Evolutionary conservation across 2,888 invertebrate species (phyloP).

Genomic region (Autographa pulchrina): DNA sequence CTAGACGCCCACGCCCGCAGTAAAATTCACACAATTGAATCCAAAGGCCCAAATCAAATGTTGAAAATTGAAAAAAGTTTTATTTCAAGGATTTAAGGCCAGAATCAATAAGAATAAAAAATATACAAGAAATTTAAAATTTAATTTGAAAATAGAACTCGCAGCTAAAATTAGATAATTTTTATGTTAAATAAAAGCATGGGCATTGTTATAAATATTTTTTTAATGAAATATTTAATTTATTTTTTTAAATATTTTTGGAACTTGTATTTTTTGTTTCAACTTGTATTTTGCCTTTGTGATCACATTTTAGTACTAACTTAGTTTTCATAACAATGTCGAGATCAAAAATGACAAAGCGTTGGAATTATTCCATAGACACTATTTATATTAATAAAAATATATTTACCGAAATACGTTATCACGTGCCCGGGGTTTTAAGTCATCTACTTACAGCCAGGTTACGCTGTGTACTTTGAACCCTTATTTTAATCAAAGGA

Average conservation of each 20-base stretch:
- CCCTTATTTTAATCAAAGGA: no score
- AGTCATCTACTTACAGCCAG: background rate
- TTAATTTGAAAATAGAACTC: background rate
- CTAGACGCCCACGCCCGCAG: slow-evolving; percentile 29
- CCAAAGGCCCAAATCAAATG: slow-evolving; percentile 5
- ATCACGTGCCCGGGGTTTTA: background rate
- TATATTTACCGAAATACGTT: slow-evolving; percentile 1
- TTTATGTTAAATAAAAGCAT: no score
- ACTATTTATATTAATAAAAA: background rate
- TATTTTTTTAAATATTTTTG: no score
- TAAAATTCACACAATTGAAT: slow-evolving; percentile 18
- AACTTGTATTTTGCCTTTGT: no score
- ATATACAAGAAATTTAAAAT: no score
- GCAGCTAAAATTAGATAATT: no score
- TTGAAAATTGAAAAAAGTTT: slow-evolving; percentile 12
- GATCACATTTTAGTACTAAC: no score
- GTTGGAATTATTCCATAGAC: background rate
- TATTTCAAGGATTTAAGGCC: slow-evolving; percentile 3
- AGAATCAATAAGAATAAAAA: background rate
- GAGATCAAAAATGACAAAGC: background rate
- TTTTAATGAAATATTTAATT: no score
- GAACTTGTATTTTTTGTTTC: no score
- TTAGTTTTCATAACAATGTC: background rate
- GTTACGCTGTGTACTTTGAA: background rate
- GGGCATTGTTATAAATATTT: no score